Evolutionary conservation across 2,797 vertebrate species (phyloP), one percentile per base, ranked within the genome.

Genomic region (Tokudaia muenninki): DNA sequence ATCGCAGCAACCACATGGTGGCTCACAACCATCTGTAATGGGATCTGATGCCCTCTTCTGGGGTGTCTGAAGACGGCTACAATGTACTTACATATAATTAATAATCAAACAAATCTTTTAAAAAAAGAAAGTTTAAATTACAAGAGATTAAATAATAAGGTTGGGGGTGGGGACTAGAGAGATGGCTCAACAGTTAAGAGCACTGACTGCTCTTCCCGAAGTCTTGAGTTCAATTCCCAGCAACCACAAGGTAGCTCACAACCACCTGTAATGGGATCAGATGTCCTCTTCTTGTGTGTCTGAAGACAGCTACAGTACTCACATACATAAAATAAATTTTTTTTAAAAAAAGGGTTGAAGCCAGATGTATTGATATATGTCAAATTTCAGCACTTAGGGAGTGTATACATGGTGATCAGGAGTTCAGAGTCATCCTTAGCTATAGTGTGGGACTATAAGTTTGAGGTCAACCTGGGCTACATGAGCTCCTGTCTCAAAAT

Each of bases 91-190:
- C 41, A 41, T 41, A 41, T 41, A 41, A 41, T 41, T 41, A 41
- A 41, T 41, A 41, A n/a, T n/a, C n/a, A n/a, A 41, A 41, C 41
- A 41, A 41, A 41, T 41, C 41, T 41, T 41, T 41, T 41, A 41
- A 41, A 41, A 41, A 41, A 41, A 41, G 41, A 41, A 41, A 41
- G 89, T 77, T 92, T 61, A 57, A 37, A 72, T 65, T 96, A 79
- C 29, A 67, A 31, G 82, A 77, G 72, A 75, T 87, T 67, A 88
- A 94, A 72, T 94, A 86, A 74, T 79, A 82, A 59, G 63, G 2
- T 41, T 55, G 1, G 14, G 65, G 65, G 34, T 7, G 14, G 34
- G 13, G 34, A 16, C 34, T 70, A 34, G 34, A 70, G 67, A n/a
- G 16, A 67, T 34, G 34, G 16, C 67, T 70, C 67, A 70, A 16